Conservation (phyloP, 2,888 invertebrate species). For the Drosophila austrosaltans region DNA sequence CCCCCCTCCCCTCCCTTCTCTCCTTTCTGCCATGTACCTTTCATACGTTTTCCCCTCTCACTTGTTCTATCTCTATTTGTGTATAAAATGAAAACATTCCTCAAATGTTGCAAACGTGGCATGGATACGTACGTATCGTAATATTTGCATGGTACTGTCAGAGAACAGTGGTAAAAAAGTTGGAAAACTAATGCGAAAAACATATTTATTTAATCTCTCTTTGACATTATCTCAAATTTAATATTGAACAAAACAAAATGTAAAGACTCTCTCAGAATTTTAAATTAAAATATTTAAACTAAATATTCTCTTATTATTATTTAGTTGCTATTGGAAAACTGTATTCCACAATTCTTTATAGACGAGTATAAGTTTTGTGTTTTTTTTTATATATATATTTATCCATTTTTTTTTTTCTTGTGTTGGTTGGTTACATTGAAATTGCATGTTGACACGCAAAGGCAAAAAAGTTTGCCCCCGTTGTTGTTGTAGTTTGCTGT, state of each 20-base stretch:
- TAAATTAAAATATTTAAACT: no score
- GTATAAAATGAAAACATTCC: conserved; percentile 21
- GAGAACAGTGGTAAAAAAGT: conserved; percentile 42
- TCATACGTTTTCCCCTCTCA: neutral
- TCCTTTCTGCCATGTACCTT: no score
- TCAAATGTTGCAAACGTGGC: conserved; percentile 57
- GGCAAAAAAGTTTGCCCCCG: conserved; percentile 44
- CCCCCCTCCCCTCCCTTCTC: neutral
- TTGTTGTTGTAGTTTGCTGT: conserved; percentile 47
- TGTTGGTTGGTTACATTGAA: conserved; percentile 69
- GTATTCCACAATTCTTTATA: conserved; percentile 74
- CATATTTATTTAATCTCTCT: neutral
- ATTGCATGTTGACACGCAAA: conserved; percentile 83
- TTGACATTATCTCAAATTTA: neutral
- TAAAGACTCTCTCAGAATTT: no score
- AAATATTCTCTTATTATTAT: conserved; percentile 30
- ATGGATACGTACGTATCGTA: no score
- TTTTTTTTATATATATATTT: conserved; percentile 27
- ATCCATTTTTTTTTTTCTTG: conserved; percentile 17
- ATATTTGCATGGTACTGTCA: conserved; percentile 42
- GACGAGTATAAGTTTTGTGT: conserved; percentile 55
- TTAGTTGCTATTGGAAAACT: conserved; percentile 65
- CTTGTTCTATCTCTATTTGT: neutral
- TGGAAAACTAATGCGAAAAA: neutral
- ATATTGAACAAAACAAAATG: no score